These are phyloP conservation scores for Dasypolia templi DNA, from an alignment of 2,888 invertebrate genomes.

Conservation along the genomic window DNA sequence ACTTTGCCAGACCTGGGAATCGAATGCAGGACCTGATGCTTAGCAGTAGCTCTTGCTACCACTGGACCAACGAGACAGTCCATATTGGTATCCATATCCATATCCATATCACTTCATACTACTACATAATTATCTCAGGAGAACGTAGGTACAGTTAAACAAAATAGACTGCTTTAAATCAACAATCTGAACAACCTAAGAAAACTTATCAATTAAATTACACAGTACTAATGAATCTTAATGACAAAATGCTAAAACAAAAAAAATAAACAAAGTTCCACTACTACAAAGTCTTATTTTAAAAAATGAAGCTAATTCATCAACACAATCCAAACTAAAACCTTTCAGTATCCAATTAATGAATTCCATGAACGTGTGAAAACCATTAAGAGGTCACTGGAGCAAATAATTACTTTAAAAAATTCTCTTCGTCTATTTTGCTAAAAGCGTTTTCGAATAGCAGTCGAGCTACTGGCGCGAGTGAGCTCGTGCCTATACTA, in stretches of 20 bases:
- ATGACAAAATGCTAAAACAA: not conserved
- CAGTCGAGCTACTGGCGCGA: conserved; percentile 64
- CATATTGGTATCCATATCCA: no score
- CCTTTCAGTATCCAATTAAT: conserved; percentile 56
- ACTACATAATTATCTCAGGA: not conserved
- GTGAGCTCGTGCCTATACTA: conserved; percentile 53
- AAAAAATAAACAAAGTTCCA: no score
- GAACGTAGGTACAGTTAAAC: no score
- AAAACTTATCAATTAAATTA: not conserved
- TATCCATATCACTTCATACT: no score
- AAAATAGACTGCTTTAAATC: not conserved
- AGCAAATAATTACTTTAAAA: conserved; percentile 71
- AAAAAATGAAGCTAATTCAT: conserved; percentile 41
- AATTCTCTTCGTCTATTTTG: conserved; percentile 69
- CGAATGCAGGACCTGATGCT: no score
- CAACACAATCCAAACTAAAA: conserved; percentile 26
- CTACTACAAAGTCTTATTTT: not conserved
- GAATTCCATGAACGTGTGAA: conserved; percentile 55
- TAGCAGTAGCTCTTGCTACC: no score
- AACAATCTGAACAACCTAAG: not conserved
- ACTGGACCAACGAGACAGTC: no score
- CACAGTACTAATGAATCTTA: not conserved
- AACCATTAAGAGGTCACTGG: conserved; percentile 57
- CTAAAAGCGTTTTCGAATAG: conserved; percentile 75
- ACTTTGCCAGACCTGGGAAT: no score